phyloP scores from a whole-genome alignment of 2,888 invertebrate genomes.

The Ormyrus thymus region DNA sequence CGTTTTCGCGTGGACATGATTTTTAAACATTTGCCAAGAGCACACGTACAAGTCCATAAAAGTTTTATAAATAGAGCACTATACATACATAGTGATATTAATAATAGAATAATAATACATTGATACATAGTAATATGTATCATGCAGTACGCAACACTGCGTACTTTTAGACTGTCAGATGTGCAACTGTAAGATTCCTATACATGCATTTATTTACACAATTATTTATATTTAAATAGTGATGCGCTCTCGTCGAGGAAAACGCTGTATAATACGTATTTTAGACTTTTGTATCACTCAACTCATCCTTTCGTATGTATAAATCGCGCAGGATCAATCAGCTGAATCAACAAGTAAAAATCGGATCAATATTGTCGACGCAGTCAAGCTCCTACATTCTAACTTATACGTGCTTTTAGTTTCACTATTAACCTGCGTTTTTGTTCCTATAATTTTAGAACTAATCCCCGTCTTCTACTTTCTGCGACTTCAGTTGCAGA shows the following conservation, averaged over 20 bases:
- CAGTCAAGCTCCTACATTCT: constrained; percentile 30
- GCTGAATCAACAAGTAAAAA: constrained; percentile 38
- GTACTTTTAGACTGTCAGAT: constrained; percentile 70
- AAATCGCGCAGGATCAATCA: constrained; percentile 47
- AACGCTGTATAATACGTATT: constrained; percentile 36
- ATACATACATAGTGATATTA: constrained; percentile 48
- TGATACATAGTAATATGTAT: constrained; percentile 60
- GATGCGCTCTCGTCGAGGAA: constrained; percentile 25
- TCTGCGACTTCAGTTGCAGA: background rate
- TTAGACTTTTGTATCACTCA: constrained; percentile 22
- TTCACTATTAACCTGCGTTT: constrained; percentile 16
- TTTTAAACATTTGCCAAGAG: constrained; percentile 9
- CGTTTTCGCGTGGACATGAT: background rate
- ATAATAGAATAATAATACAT: constrained; percentile 49
- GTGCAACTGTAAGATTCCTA: constrained; percentile 71
- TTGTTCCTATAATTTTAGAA: constrained; percentile 51
- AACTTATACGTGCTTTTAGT: background rate
- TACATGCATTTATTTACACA: constrained; percentile 68
- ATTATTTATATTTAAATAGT: constrained; percentile 59
- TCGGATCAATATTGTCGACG: constrained; percentile 14
- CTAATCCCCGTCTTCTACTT: constrained; percentile 21
- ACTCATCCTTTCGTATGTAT: constrained; percentile 3
- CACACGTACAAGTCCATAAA: constrained; percentile 36
- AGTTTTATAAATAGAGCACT: constrained; percentile 45
- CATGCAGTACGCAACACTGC: constrained; percentile 62